Evolutionary conservation across 2,113 vertebrate genomes (phyloP).

Genomic region (Lepisosteus oculatus): DNA sequence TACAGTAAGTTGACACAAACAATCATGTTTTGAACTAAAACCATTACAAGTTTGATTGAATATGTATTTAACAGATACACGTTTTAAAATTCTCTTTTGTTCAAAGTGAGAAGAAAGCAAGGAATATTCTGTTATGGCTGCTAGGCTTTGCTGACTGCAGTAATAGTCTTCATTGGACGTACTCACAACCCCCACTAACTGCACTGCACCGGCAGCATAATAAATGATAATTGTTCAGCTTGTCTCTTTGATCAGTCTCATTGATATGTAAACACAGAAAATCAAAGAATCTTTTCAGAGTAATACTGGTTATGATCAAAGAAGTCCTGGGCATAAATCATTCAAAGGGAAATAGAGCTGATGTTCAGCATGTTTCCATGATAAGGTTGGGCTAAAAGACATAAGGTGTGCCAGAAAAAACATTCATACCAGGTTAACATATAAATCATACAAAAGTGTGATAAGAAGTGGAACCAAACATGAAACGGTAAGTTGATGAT

Average conservation of each 20-base stretch:
- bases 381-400: constrained; percentile 38
- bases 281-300: constrained; percentile 41
- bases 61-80: no score
- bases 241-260: constrained; percentile 31
- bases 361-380: constrained; percentile 38
- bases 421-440: constrained; percentile 29
- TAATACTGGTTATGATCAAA: constrained; percentile 45
- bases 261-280: constrained; percentile 43
- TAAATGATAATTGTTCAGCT: constrained; percentile 17
- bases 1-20: no score
- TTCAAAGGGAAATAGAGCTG: constrained; percentile 38
- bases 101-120: no score
- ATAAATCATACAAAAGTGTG: constrained; percentile 27
- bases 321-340: constrained; percentile 29
- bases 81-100: no score
- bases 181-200: not conserved
- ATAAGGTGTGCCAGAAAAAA: constrained; percentile 28
- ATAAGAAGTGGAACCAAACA: constrained; percentile 23
- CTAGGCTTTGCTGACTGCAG: no score
- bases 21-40: no score
- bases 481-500: not conserved
- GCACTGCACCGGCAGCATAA: not conserved
- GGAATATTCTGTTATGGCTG: no score
- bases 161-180: not conserved
- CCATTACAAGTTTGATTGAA: no score